Percentiles rank a stretch among this genome's conserved stretches.
phyloP scores from a whole-genome alignment of 2,113 vertebrate genomes.

The Psilopsiagon aymara region DNA sequence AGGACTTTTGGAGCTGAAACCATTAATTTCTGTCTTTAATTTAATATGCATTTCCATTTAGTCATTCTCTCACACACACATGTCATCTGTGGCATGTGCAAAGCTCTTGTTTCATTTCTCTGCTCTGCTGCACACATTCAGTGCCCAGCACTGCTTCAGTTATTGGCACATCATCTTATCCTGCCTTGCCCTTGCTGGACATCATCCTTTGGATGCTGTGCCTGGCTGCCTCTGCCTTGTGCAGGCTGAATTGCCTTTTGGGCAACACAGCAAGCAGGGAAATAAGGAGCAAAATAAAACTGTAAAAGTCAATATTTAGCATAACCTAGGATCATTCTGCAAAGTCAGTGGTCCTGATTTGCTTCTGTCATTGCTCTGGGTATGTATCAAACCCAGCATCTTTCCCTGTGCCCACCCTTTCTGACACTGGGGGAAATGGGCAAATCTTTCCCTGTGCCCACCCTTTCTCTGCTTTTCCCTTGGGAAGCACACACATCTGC shows the following conservation, averaged over 20 bases:
- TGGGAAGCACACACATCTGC: background rate
- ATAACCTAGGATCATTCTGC: background rate
- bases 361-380: background rate
- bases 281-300: background rate
- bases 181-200: background rate
- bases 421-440: too few relatives aligned
- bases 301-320: background rate
- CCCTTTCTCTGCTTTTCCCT: background rate
- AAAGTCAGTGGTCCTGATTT: background rate
- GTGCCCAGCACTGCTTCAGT: background rate
- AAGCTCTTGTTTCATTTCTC: background rate
- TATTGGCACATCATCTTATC: background rate
- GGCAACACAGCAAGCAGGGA: background rate
- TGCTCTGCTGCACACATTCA: background rate
- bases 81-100: background rate
- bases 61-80: fast-evolving
- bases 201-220: background rate
- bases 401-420: background rate
- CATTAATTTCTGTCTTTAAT: background rate
- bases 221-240: background rate
- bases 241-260: background rate
- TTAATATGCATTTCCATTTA: background rate
- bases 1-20: background rate
- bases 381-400: fast-evolving
- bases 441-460: background rate